These are phyloP conservation scores for Siphlonurus alternatus DNA, from an alignment of 2,888 invertebrate genomes.

Conservation along the genomic window DNA sequence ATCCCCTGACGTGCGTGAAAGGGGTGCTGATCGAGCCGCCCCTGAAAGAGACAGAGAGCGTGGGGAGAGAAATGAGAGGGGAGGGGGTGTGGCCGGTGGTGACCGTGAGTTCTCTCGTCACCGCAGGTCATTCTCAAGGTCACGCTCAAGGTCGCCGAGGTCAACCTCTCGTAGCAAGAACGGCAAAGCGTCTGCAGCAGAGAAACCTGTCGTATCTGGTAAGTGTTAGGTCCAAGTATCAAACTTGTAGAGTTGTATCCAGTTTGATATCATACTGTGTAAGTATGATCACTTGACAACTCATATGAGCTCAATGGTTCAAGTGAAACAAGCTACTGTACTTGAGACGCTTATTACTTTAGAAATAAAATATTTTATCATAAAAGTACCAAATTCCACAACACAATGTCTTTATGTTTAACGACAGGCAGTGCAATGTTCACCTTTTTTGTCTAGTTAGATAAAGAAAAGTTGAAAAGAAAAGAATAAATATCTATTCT, in stretches of 20 bases:
- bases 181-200: conserved; percentile 10
- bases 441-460: too few species aligned
- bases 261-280: not conserved
- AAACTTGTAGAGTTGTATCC: not conserved
- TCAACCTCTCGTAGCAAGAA: conserved; percentile 11
- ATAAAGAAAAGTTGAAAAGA: too few species aligned
- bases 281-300: too few species aligned
- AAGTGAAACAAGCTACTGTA: too few species aligned
- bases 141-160: conserved; percentile 22
- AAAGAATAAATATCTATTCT: too few species aligned
- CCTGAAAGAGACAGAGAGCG: conserved; percentile 9
- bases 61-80: not conserved
- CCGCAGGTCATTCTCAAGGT: conserved; percentile 26
- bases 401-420: too few species aligned
- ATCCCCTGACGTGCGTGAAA: conserved; percentile 27
- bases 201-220: conserved; percentile 13
- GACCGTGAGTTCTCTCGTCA: conserved; percentile 17
- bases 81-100: not conserved
- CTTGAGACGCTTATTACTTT: too few species aligned
- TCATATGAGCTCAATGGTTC: too few species aligned
- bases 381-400: too few species aligned
- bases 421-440: too few species aligned
- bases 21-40: conserved; percentile 16
- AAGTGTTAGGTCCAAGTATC: not conserved
- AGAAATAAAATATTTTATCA: too few species aligned